A percentile compares a stretch with the other conserved stretches of the same genome.
These are phyloP conservation scores for Pyrrhura leucotis DNA, from an alignment of 2,797 vertebrate genomes.

Conservation along the genomic window DNA sequence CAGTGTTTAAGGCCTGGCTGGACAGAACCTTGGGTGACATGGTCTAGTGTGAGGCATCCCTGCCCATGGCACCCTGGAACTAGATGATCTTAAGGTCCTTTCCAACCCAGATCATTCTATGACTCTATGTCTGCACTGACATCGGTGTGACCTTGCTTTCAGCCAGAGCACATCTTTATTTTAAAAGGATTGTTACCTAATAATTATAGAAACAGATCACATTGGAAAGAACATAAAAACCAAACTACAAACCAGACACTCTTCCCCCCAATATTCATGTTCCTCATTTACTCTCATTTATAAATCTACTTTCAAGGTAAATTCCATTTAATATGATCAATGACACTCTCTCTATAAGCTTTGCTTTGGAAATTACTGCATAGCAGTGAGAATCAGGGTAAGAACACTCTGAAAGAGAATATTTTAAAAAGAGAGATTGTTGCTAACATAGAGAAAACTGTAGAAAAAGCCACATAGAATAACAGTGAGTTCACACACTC, in stretches of 20 bases:
- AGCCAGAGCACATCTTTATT: not conserved
- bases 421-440: not conserved
- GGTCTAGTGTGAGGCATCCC: not conserved
- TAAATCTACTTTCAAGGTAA: not conserved
- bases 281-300: not conserved
- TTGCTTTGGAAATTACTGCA: not conserved
- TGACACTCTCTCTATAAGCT: not conserved
- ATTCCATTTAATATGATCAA: not conserved
- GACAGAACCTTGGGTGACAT: not conserved
- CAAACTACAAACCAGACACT: not conserved
- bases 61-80: not conserved
- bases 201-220: not conserved
- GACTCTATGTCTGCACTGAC: not conserved
- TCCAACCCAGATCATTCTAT: not conserved
- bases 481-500: conserved; percentile 44
- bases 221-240: not conserved
- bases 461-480: conserved; percentile 14
- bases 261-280: fast-evolving
- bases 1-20: not conserved
- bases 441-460: not conserved
- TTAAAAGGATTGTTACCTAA: not conserved
- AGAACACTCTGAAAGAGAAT: not conserved
- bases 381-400: not conserved
- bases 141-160: not conserved
- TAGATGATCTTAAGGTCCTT: not conserved